Percentiles rank a stretch among this genome's conserved stretches.
Evolutionary conservation across 2,113 vertebrate species (phyloP).

Genomic region (Calonectris borealis): DNA sequence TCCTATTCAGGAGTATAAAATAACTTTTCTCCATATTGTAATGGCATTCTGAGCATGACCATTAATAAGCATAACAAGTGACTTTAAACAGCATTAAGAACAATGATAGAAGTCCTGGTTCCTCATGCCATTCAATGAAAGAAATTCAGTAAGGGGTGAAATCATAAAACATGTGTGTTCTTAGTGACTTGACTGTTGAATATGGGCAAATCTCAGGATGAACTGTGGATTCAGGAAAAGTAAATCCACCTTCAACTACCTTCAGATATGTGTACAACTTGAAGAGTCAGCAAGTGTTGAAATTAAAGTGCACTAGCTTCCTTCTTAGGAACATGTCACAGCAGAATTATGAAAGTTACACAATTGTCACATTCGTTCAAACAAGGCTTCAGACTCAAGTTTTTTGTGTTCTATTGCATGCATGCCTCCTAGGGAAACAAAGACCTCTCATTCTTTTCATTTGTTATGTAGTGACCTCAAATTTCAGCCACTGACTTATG

Average conservation of each 20-base stretch:
- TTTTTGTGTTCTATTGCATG: not conserved
- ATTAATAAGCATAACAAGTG: not conserved
- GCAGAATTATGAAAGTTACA: not conserved
- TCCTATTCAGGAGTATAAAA: not conserved
- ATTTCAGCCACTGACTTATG: not conserved
- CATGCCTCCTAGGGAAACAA: not conserved
- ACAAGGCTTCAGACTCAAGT: not conserved
- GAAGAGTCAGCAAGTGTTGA: not conserved
- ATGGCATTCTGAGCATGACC: not conserved
- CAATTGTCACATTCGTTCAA: not conserved
- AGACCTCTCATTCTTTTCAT: not conserved
- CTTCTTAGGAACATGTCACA: not conserved
- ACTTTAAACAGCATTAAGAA: not conserved
- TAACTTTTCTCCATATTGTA: not conserved
- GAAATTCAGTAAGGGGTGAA: not conserved
- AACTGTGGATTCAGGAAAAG: not conserved
- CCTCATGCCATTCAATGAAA: not conserved
- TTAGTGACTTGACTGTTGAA: not conserved
- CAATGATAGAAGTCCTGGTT: not conserved
- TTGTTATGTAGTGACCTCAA: not conserved
- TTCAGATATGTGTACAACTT: not conserved
- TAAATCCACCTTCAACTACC: not conserved
- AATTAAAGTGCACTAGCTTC: not conserved
- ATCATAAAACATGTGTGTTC: not conserved
- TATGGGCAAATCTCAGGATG: not conserved